A percentile compares a stretch with the other conserved stretches of the same genome.
phyloP scores from a whole-genome alignment of 2,888 invertebrate genomes.

The Ornithoptera priamus region DNA sequence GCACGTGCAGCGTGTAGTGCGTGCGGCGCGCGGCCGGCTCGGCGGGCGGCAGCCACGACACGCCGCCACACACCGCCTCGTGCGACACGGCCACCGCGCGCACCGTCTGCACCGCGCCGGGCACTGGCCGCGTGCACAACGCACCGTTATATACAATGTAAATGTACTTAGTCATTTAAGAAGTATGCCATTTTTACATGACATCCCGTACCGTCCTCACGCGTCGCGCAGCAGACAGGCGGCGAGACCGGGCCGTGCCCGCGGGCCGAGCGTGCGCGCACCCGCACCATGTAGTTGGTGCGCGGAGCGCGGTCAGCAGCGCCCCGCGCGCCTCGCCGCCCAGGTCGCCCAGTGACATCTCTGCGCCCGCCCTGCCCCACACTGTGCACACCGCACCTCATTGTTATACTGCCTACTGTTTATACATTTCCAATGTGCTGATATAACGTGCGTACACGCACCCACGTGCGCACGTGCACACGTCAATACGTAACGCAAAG shows the following conservation, averaged over 20 bases:
- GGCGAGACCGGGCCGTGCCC: constrained; percentile 88
- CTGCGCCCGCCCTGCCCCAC: constrained; percentile 38
- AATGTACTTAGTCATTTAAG: not conserved
- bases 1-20: constrained; percentile 88
- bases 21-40: constrained; percentile 86
- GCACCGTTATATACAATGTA: constrained; percentile 2
- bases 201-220: constrained; percentile 83
- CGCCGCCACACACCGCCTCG: constrained; percentile 87
- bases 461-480: not conserved
- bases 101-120: constrained; percentile 86
- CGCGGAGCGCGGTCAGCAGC: constrained; percentile 85
- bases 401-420: no score
- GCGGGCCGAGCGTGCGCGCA: constrained; percentile 87
- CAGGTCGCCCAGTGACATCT: constrained; percentile 36
- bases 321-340: constrained; percentile 47
- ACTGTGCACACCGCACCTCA: constrained; percentile 29
- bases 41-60: constrained; percentile 89
- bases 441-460: not conserved
- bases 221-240: constrained; percentile 86
- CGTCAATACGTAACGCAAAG: not conserved
- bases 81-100: constrained; percentile 88
- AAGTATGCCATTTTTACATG: no score
- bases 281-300: constrained; percentile 91
- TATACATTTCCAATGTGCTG: no score
- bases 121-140: constrained; percentile 75